Conservation (phyloP, 2,888 invertebrate species). For the Chelonus formosanus region DNA sequence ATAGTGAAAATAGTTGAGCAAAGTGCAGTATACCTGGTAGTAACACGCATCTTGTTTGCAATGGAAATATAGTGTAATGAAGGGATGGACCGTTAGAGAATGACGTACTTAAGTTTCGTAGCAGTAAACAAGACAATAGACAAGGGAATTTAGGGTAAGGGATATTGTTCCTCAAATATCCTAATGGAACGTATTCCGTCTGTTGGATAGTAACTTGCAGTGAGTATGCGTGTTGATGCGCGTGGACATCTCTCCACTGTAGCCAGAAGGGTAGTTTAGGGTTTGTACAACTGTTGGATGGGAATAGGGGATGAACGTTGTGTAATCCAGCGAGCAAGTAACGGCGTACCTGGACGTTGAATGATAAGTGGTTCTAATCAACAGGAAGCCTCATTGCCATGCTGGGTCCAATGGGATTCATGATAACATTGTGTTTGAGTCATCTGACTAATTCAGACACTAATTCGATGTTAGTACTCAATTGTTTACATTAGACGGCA, state of each 20-base stretch:
- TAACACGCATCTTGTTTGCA: too few relatives aligned
- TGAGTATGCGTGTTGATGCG: constrained; percentile 4
- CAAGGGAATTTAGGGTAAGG: background rate
- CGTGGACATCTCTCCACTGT: background rate
- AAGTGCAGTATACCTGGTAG: too few relatives aligned
- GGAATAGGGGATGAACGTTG: constrained; percentile 4
- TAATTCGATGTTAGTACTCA: too few relatives aligned
- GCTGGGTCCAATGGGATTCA: background rate
- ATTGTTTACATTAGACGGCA: too few relatives aligned
- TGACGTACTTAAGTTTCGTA: background rate
- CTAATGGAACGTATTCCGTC: constrained; percentile 9
- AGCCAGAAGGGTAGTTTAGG: constrained; percentile 1
- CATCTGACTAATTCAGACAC: constrained; percentile 1
- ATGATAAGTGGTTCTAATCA: constrained; percentile 22
- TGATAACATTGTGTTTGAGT: constrained; percentile 4
- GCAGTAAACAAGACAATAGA: constrained; percentile 6
- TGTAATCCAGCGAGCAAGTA: constrained; percentile 17
- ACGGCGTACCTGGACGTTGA: constrained; percentile 19
- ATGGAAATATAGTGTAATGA: too few relatives aligned
- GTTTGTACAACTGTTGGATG: background rate
- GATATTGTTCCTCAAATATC: constrained; percentile 19
- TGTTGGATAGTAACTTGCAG: background rate
- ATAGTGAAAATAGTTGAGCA: too few relatives aligned
- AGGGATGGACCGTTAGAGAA: background rate
- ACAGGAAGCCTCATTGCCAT: constrained; percentile 17